Percentiles rank a stretch among this genome's conserved stretches.
These are phyloP conservation scores for Erebia palarica DNA, from an alignment of 2,888 invertebrate genomes.

Conservation along the genomic window DNA sequence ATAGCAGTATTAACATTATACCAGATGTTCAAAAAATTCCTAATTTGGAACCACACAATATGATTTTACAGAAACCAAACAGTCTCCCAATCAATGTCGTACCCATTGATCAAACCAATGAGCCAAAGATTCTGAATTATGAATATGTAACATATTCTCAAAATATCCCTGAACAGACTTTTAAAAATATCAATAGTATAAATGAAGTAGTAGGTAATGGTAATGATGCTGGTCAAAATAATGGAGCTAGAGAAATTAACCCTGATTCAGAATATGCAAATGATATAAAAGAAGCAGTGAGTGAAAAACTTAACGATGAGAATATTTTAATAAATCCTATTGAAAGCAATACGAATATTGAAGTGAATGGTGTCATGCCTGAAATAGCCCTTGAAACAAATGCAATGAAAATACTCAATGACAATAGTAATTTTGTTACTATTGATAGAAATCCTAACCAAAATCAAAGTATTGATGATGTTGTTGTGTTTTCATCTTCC, in stretches of 20 bases:
- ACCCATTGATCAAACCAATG: background rate
- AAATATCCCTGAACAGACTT: background rate
- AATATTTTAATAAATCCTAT: background rate
- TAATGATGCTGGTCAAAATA: background rate
- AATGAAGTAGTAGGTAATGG: background rate
- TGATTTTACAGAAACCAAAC: background rate
- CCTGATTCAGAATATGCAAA: background rate
- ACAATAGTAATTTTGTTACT: background rate
- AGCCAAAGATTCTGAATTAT: background rate
- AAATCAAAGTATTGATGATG: background rate
- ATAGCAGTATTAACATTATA: background rate
- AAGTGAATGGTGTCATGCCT: background rate
- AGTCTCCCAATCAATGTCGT: background rate
- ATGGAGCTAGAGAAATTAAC: background rate
- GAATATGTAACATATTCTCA: background rate
- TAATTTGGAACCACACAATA: background rate
- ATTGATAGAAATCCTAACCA: background rate
- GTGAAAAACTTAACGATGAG: background rate
- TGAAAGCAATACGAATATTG: background rate
- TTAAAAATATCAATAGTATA: background rate
- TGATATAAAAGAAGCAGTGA: background rate
- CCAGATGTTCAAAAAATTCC: background rate
- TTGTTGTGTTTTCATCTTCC: background rate
- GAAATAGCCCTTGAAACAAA: background rate
- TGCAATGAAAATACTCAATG: background rate